Evolutionary conservation across 2,797 vertebrate species (phyloP), one percentile per base, ranked within the genome.

Genomic region (Sebastes matsubarae): DNA sequence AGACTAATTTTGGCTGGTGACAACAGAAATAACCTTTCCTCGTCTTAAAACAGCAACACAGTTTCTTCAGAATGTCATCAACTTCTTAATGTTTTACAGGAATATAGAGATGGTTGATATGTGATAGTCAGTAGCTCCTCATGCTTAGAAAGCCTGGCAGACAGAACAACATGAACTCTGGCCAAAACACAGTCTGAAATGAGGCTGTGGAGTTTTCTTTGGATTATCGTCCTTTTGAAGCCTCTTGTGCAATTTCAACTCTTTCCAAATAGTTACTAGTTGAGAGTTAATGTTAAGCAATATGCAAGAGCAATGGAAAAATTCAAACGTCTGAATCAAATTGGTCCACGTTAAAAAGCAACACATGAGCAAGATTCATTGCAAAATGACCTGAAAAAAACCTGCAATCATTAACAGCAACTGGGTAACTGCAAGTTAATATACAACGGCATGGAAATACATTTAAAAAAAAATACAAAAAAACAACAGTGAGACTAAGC

Each of bases 381-480:
- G n/a, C 18, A 7, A 13, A 57, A 4, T 57, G 50, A 68, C 20
- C 27, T 34, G 24, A 46, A 64, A 73, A 24, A 64, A 14, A 14
- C 5, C 0, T 58, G 16, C 25, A 77, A 82, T 77, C 24, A 75
- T 75, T 80, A 81, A 80, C 59, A 65, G 11, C 24, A 14, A 65
- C 11, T 22, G n/a, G 9, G 55, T 32, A 29, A 61, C 27, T 4
- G n/a, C n/a, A 71, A 16, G 30, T 27, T 14, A 67, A 84, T 46
- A 54, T 12, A 30, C 10, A 85, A 66, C 32, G 1, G 1, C 12
- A 57, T 36, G 71, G 3, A 52, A 46, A 27, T 16, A 32, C 4
- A 6, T 27, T 8, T 50, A 18, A 50, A 50, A 36, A n/a, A 36
- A 46, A 34, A 36, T n/a, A 50, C 46, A 50, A 50, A 52, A 52